These are phyloP conservation scores for Nymphalis io DNA, from an alignment of 1,140 invertebrate species.

Conservation along the genomic window DNA sequence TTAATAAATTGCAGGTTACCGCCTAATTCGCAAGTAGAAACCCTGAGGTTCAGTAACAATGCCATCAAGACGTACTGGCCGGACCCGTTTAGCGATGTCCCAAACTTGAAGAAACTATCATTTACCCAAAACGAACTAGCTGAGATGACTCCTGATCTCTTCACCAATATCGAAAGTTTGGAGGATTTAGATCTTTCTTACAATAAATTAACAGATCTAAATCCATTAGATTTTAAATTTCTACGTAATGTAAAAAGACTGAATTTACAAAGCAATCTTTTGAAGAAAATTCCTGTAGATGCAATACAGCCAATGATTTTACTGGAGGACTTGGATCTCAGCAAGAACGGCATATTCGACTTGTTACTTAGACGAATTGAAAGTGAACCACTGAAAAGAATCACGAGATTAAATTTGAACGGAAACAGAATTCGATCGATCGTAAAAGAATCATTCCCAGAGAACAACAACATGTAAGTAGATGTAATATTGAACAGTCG, in stretches of 20 bases:
- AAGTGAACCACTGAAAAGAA: constrained; percentile 47
- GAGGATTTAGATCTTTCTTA: constrained; percentile 80
- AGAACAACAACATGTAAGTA: constrained; percentile 70
- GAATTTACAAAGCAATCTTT: constrained; percentile 66
- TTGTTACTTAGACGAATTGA: constrained; percentile 53
- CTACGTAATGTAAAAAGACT: constrained; percentile 61
- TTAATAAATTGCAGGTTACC: constrained; percentile 64
- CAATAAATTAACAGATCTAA: constrained; percentile 75
- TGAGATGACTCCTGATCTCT: constrained; percentile 68
- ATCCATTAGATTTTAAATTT: constrained; percentile 63
- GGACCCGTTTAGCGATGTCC: constrained; percentile 66
- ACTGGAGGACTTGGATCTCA: constrained; percentile 70
- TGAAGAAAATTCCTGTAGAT: constrained; percentile 65
- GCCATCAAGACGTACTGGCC: constrained; percentile 73
- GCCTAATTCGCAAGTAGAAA: constrained; percentile 65
- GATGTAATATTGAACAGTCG: neutral
- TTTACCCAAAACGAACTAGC: constrained; percentile 68
- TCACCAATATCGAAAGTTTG: constrained; percentile 63
- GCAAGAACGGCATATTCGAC: constrained; percentile 70
- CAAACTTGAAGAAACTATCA: constrained; percentile 62
- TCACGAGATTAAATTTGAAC: constrained; percentile 66
- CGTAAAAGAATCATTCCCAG: constrained; percentile 65
- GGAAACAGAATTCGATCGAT: constrained; percentile 68
- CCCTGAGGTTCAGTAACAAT: constrained; percentile 68
- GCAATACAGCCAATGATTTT: constrained; percentile 55